Conservation (phyloP, 2,888 invertebrate genomes). For the Leucophenga montana region DNA sequence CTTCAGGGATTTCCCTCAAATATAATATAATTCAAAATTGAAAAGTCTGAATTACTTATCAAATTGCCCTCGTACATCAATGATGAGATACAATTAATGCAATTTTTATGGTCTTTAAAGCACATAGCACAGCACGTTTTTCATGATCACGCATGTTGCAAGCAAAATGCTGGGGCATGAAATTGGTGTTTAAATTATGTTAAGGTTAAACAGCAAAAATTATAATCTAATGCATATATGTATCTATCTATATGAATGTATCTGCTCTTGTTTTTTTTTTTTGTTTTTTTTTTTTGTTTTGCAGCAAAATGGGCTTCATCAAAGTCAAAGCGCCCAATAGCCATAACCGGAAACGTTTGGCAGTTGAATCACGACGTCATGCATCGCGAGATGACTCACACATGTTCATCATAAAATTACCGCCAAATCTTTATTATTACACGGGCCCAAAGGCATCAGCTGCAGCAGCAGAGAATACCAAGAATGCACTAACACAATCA, state of each 20-base stretch:
- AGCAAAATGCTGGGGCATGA: no score
- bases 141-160: slow-evolving; percentile 23
- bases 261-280: slow-evolving; percentile 23
- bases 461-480: slow-evolving; percentile 26
- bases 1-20: no score
- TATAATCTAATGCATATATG: no score
- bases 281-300: no score
- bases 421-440: slow-evolving; percentile 89
- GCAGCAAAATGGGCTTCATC: slow-evolving; percentile 82
- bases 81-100: slow-evolving; percentile 21
- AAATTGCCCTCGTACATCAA: no score
- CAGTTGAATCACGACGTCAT: slow-evolving; percentile 83
- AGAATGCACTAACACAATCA: slow-evolving; percentile 19
- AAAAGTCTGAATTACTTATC: no score
- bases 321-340: slow-evolving; percentile 83
- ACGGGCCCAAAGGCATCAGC: slow-evolving; percentile 77
- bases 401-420: slow-evolving; percentile 89
- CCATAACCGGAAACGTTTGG: slow-evolving; percentile 85
- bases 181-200: not conserved
- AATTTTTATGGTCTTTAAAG: slow-evolving; percentile 11
- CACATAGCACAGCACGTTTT: slow-evolving; percentile 30
- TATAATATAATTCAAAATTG: no score
- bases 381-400: slow-evolving; percentile 84
- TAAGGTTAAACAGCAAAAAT: not conserved
- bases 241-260: no score